These are phyloP conservation scores for Gobiocypris rarus DNA, from an alignment of 2,113 vertebrate genomes.

Conservation along the genomic window DNA sequence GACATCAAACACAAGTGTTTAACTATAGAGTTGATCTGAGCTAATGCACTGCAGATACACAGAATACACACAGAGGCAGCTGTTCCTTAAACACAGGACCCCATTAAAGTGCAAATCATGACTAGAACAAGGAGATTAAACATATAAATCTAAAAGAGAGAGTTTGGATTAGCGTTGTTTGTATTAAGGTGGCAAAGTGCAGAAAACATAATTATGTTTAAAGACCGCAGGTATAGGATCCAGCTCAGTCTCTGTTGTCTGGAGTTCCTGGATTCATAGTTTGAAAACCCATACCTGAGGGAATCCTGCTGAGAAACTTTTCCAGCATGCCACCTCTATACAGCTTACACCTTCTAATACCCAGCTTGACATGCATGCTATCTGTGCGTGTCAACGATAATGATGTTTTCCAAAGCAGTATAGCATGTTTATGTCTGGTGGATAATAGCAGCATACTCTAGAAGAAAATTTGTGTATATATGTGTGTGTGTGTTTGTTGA, in stretches of 20 bases:
- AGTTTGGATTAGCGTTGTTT: conserved; percentile 24
- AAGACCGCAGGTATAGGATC: no score
- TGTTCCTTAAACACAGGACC: conserved; percentile 19
- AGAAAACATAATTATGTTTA: conserved; percentile 20
- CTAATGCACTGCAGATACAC: conserved; percentile 23
- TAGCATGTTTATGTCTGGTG: conserved; percentile 10
- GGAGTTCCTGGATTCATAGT: neutral
- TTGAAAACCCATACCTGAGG: neutral
- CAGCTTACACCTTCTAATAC: conserved; percentile 21
- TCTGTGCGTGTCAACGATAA: conserved; percentile 26
- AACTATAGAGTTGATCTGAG: conserved; percentile 36
- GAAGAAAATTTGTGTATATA: neutral
- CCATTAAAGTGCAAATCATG: conserved; percentile 37
- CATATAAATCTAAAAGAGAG: conserved; percentile 13
- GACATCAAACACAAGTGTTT: conserved; percentile 33
- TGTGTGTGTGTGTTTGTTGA: conserved; percentile 18
- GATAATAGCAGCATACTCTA: neutral
- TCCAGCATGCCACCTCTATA: conserved; percentile 38
- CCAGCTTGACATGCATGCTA: neutral
- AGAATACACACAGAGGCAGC: conserved; percentile 17
- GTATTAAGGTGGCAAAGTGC: conserved; percentile 7
- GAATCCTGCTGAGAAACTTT: no score
- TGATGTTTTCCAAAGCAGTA: conserved; percentile 43
- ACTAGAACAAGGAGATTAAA: conserved; percentile 23
- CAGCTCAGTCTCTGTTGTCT: no score